phyloP scores from a whole-genome alignment of 1,140 invertebrate species.

The Halictus rubicundus region DNA sequence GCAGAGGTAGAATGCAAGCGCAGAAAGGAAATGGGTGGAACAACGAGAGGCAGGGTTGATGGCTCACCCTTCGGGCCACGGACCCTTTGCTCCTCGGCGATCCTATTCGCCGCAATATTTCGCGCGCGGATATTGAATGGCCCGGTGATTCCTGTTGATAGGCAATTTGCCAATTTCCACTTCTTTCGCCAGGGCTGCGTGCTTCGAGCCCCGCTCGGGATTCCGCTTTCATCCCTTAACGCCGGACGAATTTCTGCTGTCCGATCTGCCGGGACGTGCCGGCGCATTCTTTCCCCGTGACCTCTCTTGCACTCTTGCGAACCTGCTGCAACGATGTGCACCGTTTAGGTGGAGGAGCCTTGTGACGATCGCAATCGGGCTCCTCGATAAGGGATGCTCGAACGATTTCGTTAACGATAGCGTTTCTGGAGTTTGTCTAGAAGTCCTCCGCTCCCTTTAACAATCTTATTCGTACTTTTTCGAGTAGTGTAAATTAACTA shows the following conservation, averaged over 20 bases:
- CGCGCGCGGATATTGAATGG: conserved; percentile 60
- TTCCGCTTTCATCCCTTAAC: conserved; percentile 7
- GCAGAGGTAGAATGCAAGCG: neutral
- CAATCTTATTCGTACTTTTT: neutral
- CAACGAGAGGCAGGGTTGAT: conserved; percentile 15
- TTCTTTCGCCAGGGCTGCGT: neutral
- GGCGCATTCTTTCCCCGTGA: neutral
- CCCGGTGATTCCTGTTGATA: conserved; percentile 62
- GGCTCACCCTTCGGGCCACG: neutral
- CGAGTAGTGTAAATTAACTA: neutral
- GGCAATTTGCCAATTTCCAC: conserved; percentile 66
- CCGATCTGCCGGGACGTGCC: neutral
- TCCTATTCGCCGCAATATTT: conserved; percentile 56
- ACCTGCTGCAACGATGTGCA: neutral
- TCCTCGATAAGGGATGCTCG: neutral
- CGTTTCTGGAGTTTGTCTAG: neutral
- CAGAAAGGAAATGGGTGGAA: conserved; percentile 37
- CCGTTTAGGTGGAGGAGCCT: neutral
- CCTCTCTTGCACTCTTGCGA: neutral
- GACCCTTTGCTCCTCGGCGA: conserved; percentile 17
- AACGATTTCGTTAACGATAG: neutral
- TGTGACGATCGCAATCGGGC: neutral
- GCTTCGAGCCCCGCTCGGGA: neutral
- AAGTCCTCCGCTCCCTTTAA: neutral
- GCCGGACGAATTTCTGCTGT: neutral